These are phyloP conservation scores for Phrynocephalus forsythii DNA, from an alignment of 2,797 vertebrate species.

Conservation along the genomic window DNA sequence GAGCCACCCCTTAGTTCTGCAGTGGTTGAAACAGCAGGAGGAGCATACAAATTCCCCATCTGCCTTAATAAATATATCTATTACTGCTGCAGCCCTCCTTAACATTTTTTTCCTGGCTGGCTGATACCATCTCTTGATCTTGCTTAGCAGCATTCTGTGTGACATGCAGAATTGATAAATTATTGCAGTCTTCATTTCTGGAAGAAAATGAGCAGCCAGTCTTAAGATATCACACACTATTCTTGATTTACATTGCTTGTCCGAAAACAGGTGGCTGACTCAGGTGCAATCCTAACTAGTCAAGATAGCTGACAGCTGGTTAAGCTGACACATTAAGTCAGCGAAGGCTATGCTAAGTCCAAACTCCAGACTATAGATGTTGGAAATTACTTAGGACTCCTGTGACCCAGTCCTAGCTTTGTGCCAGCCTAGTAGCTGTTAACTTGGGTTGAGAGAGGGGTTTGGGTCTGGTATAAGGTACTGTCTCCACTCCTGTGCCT, in stretches of 20 bases:
- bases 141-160: constrained; percentile 40
- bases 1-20: constrained; percentile 58
- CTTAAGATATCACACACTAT: background rate
- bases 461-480: too few relatives aligned
- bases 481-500: too few relatives aligned
- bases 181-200: constrained; percentile 38
- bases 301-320: too few relatives aligned
- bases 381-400: too few relatives aligned
- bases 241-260: background rate
- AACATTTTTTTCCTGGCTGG: constrained; percentile 26
- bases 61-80: constrained; percentile 71
- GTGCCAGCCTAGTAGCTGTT: too few relatives aligned
- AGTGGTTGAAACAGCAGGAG: constrained; percentile 60
- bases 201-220: constrained; percentile 20
- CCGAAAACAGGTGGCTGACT: background rate
- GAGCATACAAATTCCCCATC: constrained; percentile 67
- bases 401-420: too few relatives aligned
- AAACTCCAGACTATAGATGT: too few relatives aligned
- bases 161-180: constrained; percentile 53
- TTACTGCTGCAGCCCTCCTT: constrained; percentile 53
- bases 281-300: too few relatives aligned
- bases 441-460: too few relatives aligned
- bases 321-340: too few relatives aligned
- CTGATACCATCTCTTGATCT: constrained; percentile 53
- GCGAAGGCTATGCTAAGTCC: too few relatives aligned